These are phyloP conservation scores for Lycocerus yunnanus DNA, from an alignment of 2,888 invertebrate genomes.

Conservation along the genomic window DNA sequence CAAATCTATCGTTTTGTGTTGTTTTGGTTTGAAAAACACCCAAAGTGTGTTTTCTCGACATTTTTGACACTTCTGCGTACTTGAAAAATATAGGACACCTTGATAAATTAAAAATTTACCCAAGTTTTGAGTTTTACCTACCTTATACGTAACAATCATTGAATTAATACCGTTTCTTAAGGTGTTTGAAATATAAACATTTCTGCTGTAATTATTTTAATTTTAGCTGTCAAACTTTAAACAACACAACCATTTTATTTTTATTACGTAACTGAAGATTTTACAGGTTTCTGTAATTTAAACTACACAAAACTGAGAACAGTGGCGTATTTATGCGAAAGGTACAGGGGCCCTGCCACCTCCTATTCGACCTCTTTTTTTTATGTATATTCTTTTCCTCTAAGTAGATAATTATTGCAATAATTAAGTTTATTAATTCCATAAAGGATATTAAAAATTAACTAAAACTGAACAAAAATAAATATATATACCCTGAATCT, in stretches of 20 bases:
- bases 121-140: not conserved
- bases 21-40: constrained; percentile 61
- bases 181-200: not conserved
- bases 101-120: not conserved
- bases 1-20: constrained; percentile 61
- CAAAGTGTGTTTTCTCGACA: constrained; percentile 49
- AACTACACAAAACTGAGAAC: too few relatives aligned
- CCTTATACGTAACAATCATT: not conserved
- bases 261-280: not conserved
- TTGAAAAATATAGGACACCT: not conserved
- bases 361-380: too few relatives aligned
- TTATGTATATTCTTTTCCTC: too few relatives aligned
- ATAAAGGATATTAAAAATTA: too few relatives aligned
- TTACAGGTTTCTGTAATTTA: not conserved
- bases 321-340: too few relatives aligned
- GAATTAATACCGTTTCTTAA: not conserved
- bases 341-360: too few relatives aligned
- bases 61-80: constrained; percentile 27
- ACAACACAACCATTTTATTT: not conserved
- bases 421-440: too few relatives aligned
- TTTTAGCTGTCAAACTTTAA: not conserved
- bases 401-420: too few relatives aligned
- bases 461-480: too few relatives aligned
- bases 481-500: too few relatives aligned
- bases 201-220: not conserved